Conservation (phyloP, 2,113 vertebrate species). For the Stercorarius parasiticus region DNA sequence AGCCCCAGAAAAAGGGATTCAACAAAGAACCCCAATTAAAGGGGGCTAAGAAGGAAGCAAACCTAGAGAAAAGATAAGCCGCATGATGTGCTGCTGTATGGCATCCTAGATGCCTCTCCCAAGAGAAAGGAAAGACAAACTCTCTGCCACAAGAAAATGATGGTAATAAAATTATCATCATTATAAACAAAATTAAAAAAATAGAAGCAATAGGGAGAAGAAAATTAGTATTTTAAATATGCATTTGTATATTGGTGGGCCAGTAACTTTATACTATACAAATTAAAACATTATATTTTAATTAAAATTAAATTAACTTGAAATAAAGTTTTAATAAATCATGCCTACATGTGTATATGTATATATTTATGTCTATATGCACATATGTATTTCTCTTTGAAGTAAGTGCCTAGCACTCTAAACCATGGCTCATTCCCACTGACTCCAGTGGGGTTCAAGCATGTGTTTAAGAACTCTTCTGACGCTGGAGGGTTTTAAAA, state of each 20-base stretch:
- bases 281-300: neutral
- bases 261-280: neutral
- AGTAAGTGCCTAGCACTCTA: neutral
- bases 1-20: slow-evolving; percentile 20
- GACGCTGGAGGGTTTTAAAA: neutral
- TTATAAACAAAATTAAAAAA: neutral
- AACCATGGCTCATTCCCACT: neutral
- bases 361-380: neutral
- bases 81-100: neutral
- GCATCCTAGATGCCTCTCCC: neutral
- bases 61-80: neutral
- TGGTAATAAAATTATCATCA: neutral
- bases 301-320: neutral
- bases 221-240: neutral
- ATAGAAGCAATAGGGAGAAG: neutral
- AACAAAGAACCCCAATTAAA: slow-evolving; percentile 22
- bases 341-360: too few relatives aligned
- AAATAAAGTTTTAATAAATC: neutral
- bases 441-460: neutral
- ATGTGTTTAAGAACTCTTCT: neutral
- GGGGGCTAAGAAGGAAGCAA: slow-evolving; percentile 13
- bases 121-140: neutral
- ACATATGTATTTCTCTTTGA: neutral
- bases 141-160: neutral
- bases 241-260: neutral